A percentile compares a stretch with the other conserved stretches of the same genome.
Evolutionary conservation across 2,113 vertebrate genomes (phyloP).

Genomic region (Saguinus midas): DNA sequence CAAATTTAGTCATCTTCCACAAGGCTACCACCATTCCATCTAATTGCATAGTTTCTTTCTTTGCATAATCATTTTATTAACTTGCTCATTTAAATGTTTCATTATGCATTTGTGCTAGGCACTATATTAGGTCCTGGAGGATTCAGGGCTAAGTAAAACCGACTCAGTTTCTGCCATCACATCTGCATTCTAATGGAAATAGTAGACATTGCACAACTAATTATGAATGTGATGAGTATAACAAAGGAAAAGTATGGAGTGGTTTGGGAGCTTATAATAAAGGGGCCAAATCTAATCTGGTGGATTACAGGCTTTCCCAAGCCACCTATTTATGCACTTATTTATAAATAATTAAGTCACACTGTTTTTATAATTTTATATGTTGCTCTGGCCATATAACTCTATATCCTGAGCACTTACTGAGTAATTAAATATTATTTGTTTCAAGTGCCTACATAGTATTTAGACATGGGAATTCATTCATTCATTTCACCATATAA

Average conservation of each 20-base stretch:
- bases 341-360: neutral
- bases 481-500: neutral
- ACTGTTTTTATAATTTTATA: neutral
- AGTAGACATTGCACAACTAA: neutral
- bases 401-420: neutral
- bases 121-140: neutral
- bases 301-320: neutral
- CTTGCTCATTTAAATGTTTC: neutral
- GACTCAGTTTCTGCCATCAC: neutral
- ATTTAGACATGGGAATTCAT: neutral
- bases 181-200: neutral
- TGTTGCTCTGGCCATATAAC: neutral
- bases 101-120: neutral
- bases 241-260: neutral
- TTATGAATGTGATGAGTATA: neutral
- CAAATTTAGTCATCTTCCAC: neutral
- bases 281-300: neutral
- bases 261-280: neutral
- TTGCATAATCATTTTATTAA: neutral
- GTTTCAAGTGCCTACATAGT: slow-evolving; percentile 12
- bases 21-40: neutral
- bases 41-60: neutral
- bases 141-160: neutral
- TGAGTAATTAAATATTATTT: neutral
- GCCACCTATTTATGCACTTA: neutral